phyloP scores from a whole-genome alignment of 2,888 invertebrate species.

The Sialis fuliginosa region DNA sequence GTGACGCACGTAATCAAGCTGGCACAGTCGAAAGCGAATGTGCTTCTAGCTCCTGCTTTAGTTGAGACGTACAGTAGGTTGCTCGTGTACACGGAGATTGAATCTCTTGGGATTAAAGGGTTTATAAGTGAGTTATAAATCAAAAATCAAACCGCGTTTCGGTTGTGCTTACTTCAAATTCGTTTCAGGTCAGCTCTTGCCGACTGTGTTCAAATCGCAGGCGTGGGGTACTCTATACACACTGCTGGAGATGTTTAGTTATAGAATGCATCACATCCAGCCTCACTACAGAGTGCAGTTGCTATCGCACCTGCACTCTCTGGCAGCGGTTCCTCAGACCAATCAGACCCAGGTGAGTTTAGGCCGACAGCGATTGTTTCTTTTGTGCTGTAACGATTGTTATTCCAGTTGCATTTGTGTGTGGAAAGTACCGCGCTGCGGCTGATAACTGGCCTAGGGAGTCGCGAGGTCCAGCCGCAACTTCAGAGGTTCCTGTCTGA shows the following conservation, averaged over 20 bases:
- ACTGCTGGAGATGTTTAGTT: conserved; percentile 90
- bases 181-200: conserved; percentile 58
- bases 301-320: conserved; percentile 75
- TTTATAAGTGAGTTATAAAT: conserved; percentile 57
- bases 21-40: conserved; percentile 69
- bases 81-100: conserved; percentile 90
- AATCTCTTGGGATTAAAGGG: conserved; percentile 89
- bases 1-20: conserved; percentile 80
- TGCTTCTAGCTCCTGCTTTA: conserved; percentile 75
- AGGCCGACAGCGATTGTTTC: background rate
- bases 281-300: conserved; percentile 89
- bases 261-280: conserved; percentile 89
- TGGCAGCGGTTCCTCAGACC: conserved; percentile 82
- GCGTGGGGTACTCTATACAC: conserved; percentile 95
- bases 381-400: background rate
- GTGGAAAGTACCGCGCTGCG: conserved; percentile 25
- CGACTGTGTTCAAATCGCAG: conserved; percentile 80
- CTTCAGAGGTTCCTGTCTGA: conserved; percentile 81
- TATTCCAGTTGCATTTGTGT: conserved; percentile 6
- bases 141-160: background rate
- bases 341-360: conserved; percentile 83
- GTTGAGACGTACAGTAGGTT: conserved; percentile 90
- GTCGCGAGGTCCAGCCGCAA: conserved; percentile 86
- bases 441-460: conserved; percentile 45
- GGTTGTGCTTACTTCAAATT: background rate